Evolutionary conservation across 1,140 invertebrate species (phyloP).

Genomic region (Euborellia annulipes): DNA sequence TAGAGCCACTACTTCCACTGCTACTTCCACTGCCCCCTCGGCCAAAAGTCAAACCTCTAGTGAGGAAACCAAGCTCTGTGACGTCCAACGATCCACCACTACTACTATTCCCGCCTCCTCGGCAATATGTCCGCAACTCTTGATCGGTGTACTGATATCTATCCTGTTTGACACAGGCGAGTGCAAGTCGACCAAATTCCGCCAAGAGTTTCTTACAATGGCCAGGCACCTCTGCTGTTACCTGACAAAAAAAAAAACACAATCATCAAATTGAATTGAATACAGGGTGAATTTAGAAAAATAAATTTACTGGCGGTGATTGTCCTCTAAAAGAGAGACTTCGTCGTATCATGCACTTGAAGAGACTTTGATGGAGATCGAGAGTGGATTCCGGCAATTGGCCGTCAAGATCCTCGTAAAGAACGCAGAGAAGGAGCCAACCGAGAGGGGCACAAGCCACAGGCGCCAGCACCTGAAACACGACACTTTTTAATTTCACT

Average conservation of each 20-base stretch:
- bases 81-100: constrained; percentile 24
- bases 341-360: constrained; percentile 29
- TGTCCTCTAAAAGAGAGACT: constrained; percentile 16
- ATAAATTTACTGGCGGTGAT: too few species aligned
- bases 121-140: constrained; percentile 25
- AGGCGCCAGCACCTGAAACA: constrained; percentile 20
- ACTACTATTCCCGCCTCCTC: constrained; percentile 15
- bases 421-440: constrained; percentile 34
- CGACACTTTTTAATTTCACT: too few species aligned
- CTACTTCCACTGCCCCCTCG: constrained; percentile 6
- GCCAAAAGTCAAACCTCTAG: constrained; percentile 25
- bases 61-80: constrained; percentile 29
- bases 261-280: too few species aligned
- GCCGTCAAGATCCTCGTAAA: constrained; percentile 28
- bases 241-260: too few species aligned
- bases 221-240: constrained; percentile 24
- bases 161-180: constrained; percentile 29
- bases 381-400: constrained; percentile 24
- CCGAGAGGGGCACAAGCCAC: constrained; percentile 35
- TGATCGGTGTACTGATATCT: constrained; percentile 29
- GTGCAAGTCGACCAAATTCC: constrained; percentile 32
- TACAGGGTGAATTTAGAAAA: too few species aligned
- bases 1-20: constrained; percentile 7
- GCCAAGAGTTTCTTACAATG: constrained; percentile 32
- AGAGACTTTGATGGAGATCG: constrained; percentile 27